phyloP scores from a whole-genome alignment of 2,797 vertebrate genomes.

The Spinus pinus region DNA sequence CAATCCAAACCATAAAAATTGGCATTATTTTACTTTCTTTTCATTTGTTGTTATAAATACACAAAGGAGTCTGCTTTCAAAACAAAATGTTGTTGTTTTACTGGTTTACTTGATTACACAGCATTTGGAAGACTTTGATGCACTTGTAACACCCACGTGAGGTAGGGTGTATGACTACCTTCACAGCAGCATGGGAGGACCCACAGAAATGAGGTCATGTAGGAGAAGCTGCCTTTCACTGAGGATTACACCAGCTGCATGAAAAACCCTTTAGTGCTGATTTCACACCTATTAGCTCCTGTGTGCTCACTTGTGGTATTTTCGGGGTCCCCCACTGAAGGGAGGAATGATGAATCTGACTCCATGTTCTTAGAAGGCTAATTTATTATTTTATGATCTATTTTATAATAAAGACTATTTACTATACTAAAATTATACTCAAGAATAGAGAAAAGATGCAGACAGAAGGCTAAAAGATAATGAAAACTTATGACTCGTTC shows the following conservation, averaged over 20 bases:
- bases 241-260: not conserved
- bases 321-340: not conserved
- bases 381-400: not conserved
- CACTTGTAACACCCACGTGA: not conserved
- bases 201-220: not conserved
- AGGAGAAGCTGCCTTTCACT: not conserved
- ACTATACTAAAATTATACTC: not conserved
- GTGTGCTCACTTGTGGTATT: not conserved
- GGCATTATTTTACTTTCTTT: not conserved
- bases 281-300: not conserved
- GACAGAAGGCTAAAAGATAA: not conserved
- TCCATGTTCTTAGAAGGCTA: too few relatives aligned
- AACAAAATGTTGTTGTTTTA: not conserved
- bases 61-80: not conserved
- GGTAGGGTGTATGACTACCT: not conserved
- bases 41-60: not conserved
- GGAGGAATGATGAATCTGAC: not conserved
- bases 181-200: fast-evolving
- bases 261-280: not conserved
- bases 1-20: not conserved
- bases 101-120: not conserved
- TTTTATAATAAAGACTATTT: not conserved
- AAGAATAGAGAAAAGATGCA: not conserved
- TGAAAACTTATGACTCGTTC: not conserved
- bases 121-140: not conserved